These are phyloP conservation scores for Gadus chalcogrammus DNA, from an alignment of 2,113 vertebrate species.

Conservation along the genomic window DNA sequence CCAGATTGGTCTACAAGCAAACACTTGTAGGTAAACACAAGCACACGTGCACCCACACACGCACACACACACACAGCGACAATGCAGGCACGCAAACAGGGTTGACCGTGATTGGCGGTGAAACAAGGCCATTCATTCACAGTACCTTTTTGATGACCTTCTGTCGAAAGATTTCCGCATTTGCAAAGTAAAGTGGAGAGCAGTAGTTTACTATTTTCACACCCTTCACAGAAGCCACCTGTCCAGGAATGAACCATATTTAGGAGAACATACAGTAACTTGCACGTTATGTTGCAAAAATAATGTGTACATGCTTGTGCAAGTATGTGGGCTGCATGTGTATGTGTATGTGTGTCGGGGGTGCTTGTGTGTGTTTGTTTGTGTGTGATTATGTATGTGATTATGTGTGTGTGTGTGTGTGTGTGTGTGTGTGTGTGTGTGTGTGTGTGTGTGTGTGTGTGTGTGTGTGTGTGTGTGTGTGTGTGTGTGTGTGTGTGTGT, in stretches of 20 bases:
- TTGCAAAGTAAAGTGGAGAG: conserved; percentile 91
- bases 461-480: background rate
- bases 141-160: conserved; percentile 88
- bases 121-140: background rate
- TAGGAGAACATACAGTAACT: background rate
- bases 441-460: background rate
- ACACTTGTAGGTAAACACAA: conserved; percentile 14
- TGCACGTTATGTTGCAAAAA: background rate
- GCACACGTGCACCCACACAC: background rate
- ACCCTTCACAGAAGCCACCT: conserved; percentile 79
- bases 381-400: too few species aligned
- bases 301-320: background rate
- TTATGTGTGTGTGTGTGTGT: too few species aligned
- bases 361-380: background rate
- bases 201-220: conserved; percentile 92
- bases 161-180: conserved; percentile 87
- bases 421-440: background rate
- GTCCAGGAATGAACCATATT: conserved; percentile 9
- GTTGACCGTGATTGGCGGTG: background rate
- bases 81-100: background rate
- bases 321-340: background rate
- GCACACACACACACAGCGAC: background rate
- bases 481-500: background rate
- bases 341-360: background rate
- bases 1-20: conserved; percentile 79